phyloP scores from a whole-genome alignment of 2,113 vertebrate genomes.

The Geothlypis trichas region DNA sequence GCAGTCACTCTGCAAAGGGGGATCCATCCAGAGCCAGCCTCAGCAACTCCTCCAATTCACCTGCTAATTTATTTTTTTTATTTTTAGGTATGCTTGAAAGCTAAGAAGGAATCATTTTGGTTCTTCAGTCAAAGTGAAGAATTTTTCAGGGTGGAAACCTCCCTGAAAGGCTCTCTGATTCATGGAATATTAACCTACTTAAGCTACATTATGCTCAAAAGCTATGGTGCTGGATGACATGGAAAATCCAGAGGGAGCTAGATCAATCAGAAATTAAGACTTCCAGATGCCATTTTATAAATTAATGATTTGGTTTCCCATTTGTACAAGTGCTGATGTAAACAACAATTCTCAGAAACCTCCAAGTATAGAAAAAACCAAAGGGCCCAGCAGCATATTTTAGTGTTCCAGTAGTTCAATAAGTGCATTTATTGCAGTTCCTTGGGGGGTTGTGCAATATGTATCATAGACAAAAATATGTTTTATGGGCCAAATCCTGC shows the following conservation, averaged over 20 bases:
- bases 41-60: neutral
- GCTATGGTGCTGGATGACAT: conserved; percentile 17
- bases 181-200: conserved; percentile 37
- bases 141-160: neutral
- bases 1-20: neutral
- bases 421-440: conserved; percentile 51
- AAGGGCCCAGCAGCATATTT: conserved; percentile 18
- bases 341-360: conserved; percentile 54
- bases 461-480: conserved; percentile 1
- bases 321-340: conserved; percentile 53
- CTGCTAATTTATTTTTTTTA: neutral
- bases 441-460: neutral
- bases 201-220: conserved; percentile 40
- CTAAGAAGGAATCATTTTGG: neutral
- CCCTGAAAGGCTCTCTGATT: neutral
- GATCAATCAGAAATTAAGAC: conserved; percentile 63
- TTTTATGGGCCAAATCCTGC: conserved; percentile 37
- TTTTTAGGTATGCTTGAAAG: neutral
- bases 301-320: conserved; percentile 68
- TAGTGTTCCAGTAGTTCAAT: conserved; percentile 39
- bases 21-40: neutral
- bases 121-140: neutral
- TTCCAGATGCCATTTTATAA: conserved; percentile 69
- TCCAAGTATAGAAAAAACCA: neutral
- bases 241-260: conserved; percentile 39